A percentile compares a stretch with the other conserved stretches of the same genome.
Evolutionary conservation across 2,888 invertebrate species (phyloP).

Genomic region (Leucozona laternaria): DNA sequence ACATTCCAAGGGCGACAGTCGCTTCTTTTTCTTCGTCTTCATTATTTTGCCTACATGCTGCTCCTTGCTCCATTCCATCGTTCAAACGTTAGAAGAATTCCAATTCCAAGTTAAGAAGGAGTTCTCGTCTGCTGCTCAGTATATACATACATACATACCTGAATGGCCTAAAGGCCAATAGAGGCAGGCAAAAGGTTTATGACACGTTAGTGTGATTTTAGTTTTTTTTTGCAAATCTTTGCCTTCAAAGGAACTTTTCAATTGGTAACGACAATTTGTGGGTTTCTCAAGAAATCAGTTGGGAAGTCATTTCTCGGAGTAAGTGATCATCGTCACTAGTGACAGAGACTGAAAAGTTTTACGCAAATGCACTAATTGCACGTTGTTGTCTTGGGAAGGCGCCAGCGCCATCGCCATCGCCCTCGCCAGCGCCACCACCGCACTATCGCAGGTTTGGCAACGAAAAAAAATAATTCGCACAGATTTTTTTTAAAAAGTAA

Average conservation of each 20-base stretch:
- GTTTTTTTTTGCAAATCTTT: neutral
- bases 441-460: neutral
- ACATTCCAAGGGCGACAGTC: slow-evolving; percentile 70
- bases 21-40: slow-evolving; percentile 27
- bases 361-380: slow-evolving; percentile 63
- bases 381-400: slow-evolving; percentile 45
- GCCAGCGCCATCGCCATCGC: slow-evolving; percentile 38
- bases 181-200: slow-evolving; percentile 66
- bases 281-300: slow-evolving; percentile 42
- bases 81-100: slow-evolving; percentile 54
- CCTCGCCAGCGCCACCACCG: slow-evolving; percentile 50
- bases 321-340: slow-evolving; percentile 65
- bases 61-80: neutral
- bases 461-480: neutral
- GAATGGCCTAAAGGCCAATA: slow-evolving; percentile 56
- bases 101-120: neutral
- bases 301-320: slow-evolving; percentile 11
- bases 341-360: slow-evolving; percentile 56
- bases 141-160: neutral
- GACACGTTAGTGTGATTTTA: slow-evolving; percentile 70
- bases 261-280: slow-evolving; percentile 12
- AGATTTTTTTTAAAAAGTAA: too few relatives aligned
- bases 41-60: neutral
- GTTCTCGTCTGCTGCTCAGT: neutral
- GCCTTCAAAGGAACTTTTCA: slow-evolving; percentile 10